Percentiles rank a stretch among this genome's conserved stretches.
These are phyloP conservation scores for Spheniscus humboldti DNA, from an alignment of 2,797 vertebrate genomes.

Conservation along the genomic window DNA sequence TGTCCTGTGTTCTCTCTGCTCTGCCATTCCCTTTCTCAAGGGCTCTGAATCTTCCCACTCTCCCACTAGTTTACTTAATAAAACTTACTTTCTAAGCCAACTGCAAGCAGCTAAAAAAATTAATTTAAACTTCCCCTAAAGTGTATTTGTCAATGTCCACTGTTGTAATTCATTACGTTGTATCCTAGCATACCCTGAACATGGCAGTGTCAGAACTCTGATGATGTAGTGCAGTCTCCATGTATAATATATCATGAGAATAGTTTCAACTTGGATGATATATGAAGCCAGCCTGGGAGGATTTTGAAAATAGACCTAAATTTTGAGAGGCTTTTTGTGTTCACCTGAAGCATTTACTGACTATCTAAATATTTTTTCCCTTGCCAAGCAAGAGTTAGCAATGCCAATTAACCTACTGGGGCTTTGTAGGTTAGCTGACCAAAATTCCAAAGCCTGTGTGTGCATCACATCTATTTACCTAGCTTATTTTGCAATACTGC, in stretches of 20 bases:
- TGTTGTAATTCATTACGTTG: slow-evolving; percentile 71
- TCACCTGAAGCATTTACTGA: slow-evolving; percentile 43
- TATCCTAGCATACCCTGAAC: slow-evolving; percentile 64
- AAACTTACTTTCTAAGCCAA: slow-evolving; percentile 73
- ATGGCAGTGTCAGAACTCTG: slow-evolving; percentile 66
- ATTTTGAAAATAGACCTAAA: slow-evolving; percentile 70
- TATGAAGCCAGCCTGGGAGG: slow-evolving; percentile 59
- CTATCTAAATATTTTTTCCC: slow-evolving; percentile 26
- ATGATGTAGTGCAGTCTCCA: slow-evolving; percentile 69
- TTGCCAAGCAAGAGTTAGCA: not conserved
- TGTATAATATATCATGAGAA: slow-evolving; percentile 68
- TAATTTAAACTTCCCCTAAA: slow-evolving; percentile 71
- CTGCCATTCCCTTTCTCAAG: not conserved
- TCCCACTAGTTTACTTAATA: slow-evolving; percentile 68
- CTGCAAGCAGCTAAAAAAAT: slow-evolving; percentile 72
- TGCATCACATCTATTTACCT: not conserved
- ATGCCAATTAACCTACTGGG: slow-evolving; percentile 3
- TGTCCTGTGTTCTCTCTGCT: not conserved
- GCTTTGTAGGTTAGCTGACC: not conserved
- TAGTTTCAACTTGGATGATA: slow-evolving; percentile 67
- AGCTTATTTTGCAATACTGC: not conserved
- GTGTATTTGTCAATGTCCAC: slow-evolving; percentile 72
- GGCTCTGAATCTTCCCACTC: slow-evolving; percentile 8
- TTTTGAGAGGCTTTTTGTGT: slow-evolving; percentile 27
- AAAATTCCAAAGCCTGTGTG: not conserved